Evolutionary conservation across 2,888 invertebrate genomes (phyloP).

Genomic region (Nemotelus nigrinus): DNA sequence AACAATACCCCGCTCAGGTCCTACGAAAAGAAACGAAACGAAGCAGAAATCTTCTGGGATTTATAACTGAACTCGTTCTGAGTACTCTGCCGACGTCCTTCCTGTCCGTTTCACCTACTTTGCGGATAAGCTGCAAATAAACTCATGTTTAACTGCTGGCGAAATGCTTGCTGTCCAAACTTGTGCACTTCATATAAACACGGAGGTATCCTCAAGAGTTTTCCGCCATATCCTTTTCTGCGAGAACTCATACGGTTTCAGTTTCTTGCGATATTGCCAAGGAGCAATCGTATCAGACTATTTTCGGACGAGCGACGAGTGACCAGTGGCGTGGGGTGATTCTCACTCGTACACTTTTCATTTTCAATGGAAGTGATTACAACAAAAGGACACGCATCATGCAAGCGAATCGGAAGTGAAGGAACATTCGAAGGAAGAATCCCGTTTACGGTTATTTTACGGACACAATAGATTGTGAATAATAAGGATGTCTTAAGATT

Average conservation of each 20-base stretch:
- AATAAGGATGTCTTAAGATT: neutral
- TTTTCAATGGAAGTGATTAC: constrained; percentile 28
- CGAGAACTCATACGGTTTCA: neutral
- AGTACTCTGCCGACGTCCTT: neutral
- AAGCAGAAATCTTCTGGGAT: constrained; percentile 22
- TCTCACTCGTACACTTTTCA: constrained; percentile 1
- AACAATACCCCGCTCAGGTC: constrained; percentile 21
- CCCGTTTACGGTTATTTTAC: constrained; percentile 30
- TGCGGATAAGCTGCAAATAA: constrained; percentile 18
- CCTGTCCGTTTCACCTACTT: neutral
- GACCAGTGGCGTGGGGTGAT: neutral
- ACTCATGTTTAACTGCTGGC: constrained; percentile 27
- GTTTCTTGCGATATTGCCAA: neutral
- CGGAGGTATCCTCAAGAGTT: constrained; percentile 18
- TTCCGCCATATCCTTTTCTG: constrained; percentile 12
- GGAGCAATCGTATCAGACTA: neutral
- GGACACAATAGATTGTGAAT: constrained; percentile 11
- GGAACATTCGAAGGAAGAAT: constrained; percentile 3
- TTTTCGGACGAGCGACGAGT: neutral
- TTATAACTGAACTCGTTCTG: constrained; percentile 15
- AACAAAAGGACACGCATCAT: constrained; percentile 32
- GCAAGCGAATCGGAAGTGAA: constrained; percentile 30
- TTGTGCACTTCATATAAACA: constrained; percentile 39
- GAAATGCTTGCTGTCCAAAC: constrained; percentile 43
- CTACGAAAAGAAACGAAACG: constrained; percentile 24